phyloP scores from a whole-genome alignment of 2,888 invertebrate genomes.

The Orthonychiurus folsomi region DNA sequence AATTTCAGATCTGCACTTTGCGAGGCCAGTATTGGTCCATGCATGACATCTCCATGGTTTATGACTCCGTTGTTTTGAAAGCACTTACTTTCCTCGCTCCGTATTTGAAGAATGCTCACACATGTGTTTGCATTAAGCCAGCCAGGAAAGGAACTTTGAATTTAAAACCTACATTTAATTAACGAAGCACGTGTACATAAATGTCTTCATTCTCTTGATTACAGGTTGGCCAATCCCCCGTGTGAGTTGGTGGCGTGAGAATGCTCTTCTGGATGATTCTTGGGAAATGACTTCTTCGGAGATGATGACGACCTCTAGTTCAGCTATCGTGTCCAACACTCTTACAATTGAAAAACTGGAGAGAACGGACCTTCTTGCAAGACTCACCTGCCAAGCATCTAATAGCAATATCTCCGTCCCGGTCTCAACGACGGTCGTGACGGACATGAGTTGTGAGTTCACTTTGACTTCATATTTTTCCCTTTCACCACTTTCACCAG shows the following conservation, averaged over 20 bases:
- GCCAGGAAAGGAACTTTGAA: no score
- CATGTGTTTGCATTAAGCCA: no score
- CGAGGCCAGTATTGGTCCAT: no score
- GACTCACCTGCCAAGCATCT: conserved; percentile 62
- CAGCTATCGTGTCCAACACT: conserved; percentile 58
- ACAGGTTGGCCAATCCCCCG: conserved; percentile 64
- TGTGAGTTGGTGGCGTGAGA: conserved; percentile 70
- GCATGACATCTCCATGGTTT: no score
- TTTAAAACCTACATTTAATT: no score
- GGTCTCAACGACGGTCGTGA: conserved; percentile 56
- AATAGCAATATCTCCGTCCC: conserved; percentile 64
- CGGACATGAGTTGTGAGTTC: conserved; percentile 66
- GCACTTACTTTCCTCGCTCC: no score
- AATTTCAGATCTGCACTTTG: no score
- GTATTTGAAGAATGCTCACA: no score
- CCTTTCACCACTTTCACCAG: not conserved
- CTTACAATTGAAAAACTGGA: conserved; percentile 59
- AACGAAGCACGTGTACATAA: no score
- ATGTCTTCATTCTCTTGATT: conserved; percentile 24
- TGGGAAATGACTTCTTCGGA: conserved; percentile 59
- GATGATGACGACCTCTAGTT: conserved; percentile 28
- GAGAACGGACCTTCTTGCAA: conserved; percentile 59
- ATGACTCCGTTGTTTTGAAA: no score
- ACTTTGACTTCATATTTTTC: conserved; percentile 5
- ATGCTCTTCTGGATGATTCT: conserved; percentile 60